A percentile compares a stretch with the other conserved stretches of the same genome.
These are phyloP conservation scores for Erebia palarica DNA, from an alignment of 2,888 invertebrate species.

Conservation along the genomic window DNA sequence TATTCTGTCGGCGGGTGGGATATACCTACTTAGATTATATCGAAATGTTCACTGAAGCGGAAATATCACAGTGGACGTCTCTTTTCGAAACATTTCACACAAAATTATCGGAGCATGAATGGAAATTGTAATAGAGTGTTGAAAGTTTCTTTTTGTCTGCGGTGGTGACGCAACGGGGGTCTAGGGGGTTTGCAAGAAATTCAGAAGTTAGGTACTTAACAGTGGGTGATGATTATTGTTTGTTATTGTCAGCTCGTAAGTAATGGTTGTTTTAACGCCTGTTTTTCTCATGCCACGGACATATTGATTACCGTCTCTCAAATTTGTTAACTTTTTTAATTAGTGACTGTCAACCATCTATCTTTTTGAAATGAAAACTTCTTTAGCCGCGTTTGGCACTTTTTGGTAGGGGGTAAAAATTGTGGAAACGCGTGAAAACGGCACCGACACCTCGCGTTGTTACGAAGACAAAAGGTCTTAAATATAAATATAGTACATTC, in stretches of 20 bases:
- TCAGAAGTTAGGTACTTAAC: conserved; percentile 44
- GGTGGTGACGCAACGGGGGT: conserved; percentile 54
- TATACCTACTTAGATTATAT: neutral
- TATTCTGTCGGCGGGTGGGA: conserved; percentile 51
- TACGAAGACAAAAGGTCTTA: too few relatives aligned
- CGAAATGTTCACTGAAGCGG: conserved; percentile 16
- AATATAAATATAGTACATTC: too few relatives aligned
- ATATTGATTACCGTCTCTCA: conserved; percentile 31
- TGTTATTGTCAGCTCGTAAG: conserved; percentile 54
- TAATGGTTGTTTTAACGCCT: conserved; percentile 50
- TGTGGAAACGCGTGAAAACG: too few relatives aligned
- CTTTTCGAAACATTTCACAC: conserved; percentile 29
- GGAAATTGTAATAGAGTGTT: conserved; percentile 47
- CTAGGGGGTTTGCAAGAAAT: conserved; percentile 51
- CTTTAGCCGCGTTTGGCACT: too few relatives aligned
- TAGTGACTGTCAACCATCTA: conserved; percentile 18
- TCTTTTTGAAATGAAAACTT: too few relatives aligned
- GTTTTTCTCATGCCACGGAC: conserved; percentile 38
- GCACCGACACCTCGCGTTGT: too few relatives aligned
- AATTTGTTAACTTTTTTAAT: conserved; percentile 27
- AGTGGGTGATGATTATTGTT: conserved; percentile 10
- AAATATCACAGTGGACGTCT: conserved; percentile 47
- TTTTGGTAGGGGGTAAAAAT: too few relatives aligned
- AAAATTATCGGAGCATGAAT: conserved; percentile 1
- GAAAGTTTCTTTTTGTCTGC: conserved; percentile 59